Evolutionary conservation across 2,888 invertebrate genomes (phyloP).

Genomic region (Catocala fraxini): DNA sequence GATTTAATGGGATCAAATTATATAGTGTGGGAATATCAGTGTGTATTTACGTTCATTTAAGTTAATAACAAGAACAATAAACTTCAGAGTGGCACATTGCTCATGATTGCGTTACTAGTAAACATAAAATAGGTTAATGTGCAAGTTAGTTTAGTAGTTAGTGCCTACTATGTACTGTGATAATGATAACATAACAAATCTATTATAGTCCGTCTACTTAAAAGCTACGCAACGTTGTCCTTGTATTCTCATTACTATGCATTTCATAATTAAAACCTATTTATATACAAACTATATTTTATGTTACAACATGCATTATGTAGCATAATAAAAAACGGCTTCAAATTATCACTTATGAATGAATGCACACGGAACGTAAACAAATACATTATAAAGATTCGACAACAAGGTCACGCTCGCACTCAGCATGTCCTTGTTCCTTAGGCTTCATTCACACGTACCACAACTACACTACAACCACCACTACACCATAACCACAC

Average conservation of each 20-base stretch:
- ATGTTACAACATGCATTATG: conserved; percentile 1
- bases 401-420: conserved; percentile 24
- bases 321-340: neutral
- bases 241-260: neutral
- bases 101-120: too few species aligned
- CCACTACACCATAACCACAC: too few species aligned
- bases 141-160: too few species aligned
- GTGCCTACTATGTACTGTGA: too few species aligned
- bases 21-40: conserved; percentile 15
- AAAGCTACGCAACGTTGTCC: neutral
- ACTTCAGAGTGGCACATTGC: too few species aligned
- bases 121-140: too few species aligned
- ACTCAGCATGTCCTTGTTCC: conserved; percentile 12
- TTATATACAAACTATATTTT: too few species aligned
- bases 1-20: conserved; percentile 46
- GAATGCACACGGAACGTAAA: conserved; percentile 29
- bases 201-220: neutral
- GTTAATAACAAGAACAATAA: neutral
- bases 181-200: too few species aligned
- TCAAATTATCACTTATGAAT: conserved; percentile 31
- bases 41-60: neutral
- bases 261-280: too few species aligned
- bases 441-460: too few species aligned
- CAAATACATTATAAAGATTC: conserved; percentile 20
- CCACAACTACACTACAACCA: too few species aligned